phyloP scores from a whole-genome alignment of 2,797 vertebrate species.

The Lates japonicus region DNA sequence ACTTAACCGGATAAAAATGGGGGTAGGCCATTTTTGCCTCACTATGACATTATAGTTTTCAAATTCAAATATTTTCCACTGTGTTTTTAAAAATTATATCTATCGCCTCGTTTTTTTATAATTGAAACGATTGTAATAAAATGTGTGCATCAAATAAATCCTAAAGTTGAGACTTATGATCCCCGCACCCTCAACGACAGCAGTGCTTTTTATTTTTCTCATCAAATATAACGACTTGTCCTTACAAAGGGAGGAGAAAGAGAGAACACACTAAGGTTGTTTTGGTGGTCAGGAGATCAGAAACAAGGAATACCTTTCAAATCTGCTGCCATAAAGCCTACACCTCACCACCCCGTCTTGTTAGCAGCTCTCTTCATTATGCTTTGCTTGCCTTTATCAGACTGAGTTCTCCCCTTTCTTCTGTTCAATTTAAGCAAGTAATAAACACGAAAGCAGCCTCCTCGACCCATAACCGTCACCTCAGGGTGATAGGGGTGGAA shows the following conservation, averaged over 20 bases:
- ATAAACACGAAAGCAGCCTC: conserved; percentile 70
- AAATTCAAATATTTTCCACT: neutral
- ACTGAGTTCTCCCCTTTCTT: conserved; percentile 70
- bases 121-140: conserved; percentile 8
- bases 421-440: conserved; percentile 65
- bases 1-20: conserved; percentile 28
- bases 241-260: conserved; percentile 15
- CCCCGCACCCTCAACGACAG: conserved; percentile 19
- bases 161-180: conserved; percentile 68
- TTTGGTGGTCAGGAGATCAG: conserved; percentile 63
- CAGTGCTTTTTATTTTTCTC: conserved; percentile 32
- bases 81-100: neutral
- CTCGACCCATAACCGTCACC: conserved; percentile 62
- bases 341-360: conserved; percentile 67
- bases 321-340: conserved; percentile 76
- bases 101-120: conserved; percentile 17
- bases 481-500: conserved; percentile 11
- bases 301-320: conserved; percentile 72
- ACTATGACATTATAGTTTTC: neutral
- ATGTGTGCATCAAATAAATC: conserved; percentile 46
- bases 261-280: conserved; percentile 35
- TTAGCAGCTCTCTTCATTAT: conserved; percentile 76
- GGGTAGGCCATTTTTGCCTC: neutral
- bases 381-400: conserved; percentile 86
- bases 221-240: conserved; percentile 58